A percentile compares a stretch with the other conserved stretches of the same genome.
phyloP scores from a whole-genome alignment of 2,113 vertebrate genomes.

The Mus pahari region DNA sequence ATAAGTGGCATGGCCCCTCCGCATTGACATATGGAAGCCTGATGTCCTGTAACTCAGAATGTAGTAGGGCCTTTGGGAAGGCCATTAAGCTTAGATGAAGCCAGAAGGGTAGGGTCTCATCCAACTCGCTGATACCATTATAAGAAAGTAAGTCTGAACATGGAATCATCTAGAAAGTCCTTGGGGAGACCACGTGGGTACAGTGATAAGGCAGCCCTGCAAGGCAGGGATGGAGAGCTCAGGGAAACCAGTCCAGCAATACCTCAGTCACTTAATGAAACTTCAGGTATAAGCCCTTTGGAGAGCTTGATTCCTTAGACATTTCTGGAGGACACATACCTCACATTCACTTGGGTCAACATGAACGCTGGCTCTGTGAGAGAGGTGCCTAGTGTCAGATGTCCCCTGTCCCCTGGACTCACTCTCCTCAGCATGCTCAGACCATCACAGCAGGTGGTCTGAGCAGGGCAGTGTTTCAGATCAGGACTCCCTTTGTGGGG shows the following conservation, averaged over 20 bases:
- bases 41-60: not conserved
- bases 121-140: no score
- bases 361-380: not conserved
- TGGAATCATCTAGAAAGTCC: not conserved
- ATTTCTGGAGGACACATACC: not conserved
- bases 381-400: not conserved
- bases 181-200: not conserved
- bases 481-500: not conserved
- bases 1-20: no score
- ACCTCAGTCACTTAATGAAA: not conserved
- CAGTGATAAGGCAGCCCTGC: not conserved
- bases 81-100: not conserved
- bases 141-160: not conserved
- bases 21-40: not conserved
- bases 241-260: not conserved
- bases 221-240: no score
- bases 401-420: not conserved
- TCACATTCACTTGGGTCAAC: not conserved
- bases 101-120: not conserved
- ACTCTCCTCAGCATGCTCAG: not conserved
- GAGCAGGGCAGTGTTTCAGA: not conserved
- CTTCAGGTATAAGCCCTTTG: not conserved
- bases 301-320: not conserved
- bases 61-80: not conserved
- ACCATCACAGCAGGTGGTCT: not conserved